Evolutionary conservation across 2,888 invertebrate genomes (phyloP).

Genomic region (Lithosia quadra): DNA sequence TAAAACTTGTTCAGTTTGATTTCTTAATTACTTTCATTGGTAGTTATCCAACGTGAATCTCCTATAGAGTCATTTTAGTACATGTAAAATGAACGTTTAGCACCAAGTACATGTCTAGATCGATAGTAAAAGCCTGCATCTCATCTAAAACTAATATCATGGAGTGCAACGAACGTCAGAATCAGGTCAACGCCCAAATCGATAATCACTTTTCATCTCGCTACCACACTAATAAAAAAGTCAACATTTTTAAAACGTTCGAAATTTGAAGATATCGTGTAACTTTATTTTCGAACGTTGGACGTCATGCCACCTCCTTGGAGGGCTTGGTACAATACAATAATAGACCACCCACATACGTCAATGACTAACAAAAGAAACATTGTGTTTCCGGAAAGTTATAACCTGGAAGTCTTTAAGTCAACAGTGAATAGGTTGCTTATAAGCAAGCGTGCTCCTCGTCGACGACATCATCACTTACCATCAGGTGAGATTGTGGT

Average conservation of each 20-base stretch:
- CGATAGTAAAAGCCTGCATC: not conserved
- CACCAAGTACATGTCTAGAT: not conserved
- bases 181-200: conserved; percentile 32
- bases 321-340: conserved; percentile 12
- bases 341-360: conserved; percentile 25
- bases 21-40: not conserved
- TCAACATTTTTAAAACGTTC: conserved; percentile 15
- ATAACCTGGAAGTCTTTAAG: too few relatives aligned
- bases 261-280: conserved; percentile 13
- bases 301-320: conserved; percentile 17
- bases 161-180: conserved; percentile 17
- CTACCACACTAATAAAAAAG: conserved; percentile 14
- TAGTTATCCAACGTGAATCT: not conserved
- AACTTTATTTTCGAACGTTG: conserved; percentile 6
- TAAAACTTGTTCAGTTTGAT: not conserved
- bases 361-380: conserved; percentile 13
- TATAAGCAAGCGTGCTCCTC: too few relatives aligned
- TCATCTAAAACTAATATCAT: conserved; percentile 10
- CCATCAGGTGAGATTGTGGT: too few relatives aligned
- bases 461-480: too few relatives aligned
- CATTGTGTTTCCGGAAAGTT: too few relatives aligned
- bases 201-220: conserved; percentile 23
- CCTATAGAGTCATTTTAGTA: not conserved
- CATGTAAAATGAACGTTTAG: not conserved
- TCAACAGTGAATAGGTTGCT: too few relatives aligned